Evolutionary conservation across 2,888 invertebrate species (phyloP).

Genomic region (Hydrotaea diabolus): DNA sequence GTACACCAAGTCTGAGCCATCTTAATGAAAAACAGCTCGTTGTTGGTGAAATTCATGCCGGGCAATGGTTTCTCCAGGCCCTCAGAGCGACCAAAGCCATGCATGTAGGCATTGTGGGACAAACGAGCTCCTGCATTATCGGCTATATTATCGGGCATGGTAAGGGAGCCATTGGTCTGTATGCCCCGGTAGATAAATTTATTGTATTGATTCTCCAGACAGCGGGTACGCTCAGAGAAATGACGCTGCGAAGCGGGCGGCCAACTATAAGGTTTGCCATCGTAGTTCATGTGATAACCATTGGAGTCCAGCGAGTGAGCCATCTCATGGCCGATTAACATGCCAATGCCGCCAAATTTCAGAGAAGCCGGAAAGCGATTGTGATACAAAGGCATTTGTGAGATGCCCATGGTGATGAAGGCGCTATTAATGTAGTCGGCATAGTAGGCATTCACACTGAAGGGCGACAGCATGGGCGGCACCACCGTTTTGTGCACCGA

Average conservation of each 20-base stretch:
- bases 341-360: conserved; percentile 76
- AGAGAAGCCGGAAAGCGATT: conserved; percentile 73
- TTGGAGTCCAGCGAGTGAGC: conserved; percentile 72
- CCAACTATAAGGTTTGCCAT: conserved; percentile 71
- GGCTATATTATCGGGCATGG: conserved; percentile 91
- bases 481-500: conserved; percentile 75
- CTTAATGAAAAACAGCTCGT: conserved; percentile 95
- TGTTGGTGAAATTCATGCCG: conserved; percentile 91
- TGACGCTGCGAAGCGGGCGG: conserved; percentile 71
- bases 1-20: conserved; percentile 88
- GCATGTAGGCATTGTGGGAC: conserved; percentile 91
- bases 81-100: conserved; percentile 78
- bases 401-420: conserved; percentile 75
- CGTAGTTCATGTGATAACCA: conserved; percentile 71
- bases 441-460: conserved; percentile 77
- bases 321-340: conserved; percentile 77
- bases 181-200: conserved; percentile 74
- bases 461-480: conserved; percentile 74
- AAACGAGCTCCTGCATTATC: conserved; percentile 95
- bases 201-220: conserved; percentile 77
- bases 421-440: conserved; percentile 76
- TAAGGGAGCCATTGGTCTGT: conserved; percentile 75
- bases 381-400: conserved; percentile 76
- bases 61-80: conserved; percentile 85
- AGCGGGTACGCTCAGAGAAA: conserved; percentile 76